These are phyloP conservation scores for Andrena flavipes DNA, from an alignment of 2,888 invertebrate species.

Conservation along the genomic window DNA sequence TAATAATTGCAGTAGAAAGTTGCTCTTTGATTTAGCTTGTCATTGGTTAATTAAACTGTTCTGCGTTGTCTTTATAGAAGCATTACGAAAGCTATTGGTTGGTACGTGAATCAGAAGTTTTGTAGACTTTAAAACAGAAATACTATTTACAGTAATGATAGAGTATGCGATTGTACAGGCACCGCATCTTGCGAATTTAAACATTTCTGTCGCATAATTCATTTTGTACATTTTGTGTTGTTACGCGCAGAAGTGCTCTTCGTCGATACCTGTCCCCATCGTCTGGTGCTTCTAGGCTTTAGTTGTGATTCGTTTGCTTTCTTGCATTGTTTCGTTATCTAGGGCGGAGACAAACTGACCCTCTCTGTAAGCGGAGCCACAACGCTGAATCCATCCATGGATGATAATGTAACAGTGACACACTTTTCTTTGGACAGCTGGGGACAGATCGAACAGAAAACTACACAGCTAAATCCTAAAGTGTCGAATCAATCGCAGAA, in stretches of 20 bases:
- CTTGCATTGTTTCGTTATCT: conserved; percentile 71
- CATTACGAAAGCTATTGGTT: conserved; percentile 7
- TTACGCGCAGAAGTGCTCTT: conserved; percentile 9
- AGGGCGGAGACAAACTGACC: conserved; percentile 91
- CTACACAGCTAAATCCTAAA: conserved; percentile 80
- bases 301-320: conserved; percentile 73
- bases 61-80: conserved; percentile 3
- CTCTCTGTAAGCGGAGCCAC: conserved; percentile 87
- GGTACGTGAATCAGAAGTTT: neutral
- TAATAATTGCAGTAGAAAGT: conserved; percentile 23
- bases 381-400: conserved; percentile 73
- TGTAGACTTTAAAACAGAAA: conserved; percentile 1
- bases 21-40: conserved; percentile 7
- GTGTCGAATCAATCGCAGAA: conserved; percentile 82
- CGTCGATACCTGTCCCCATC: conserved; percentile 13
- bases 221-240: conserved; percentile 13
- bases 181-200: neutral
- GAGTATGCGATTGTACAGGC: neutral
- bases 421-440: conserved; percentile 86
- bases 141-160: neutral
- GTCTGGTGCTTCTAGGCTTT: conserved; percentile 61
- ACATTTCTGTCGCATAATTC: neutral
- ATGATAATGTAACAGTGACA: conserved; percentile 87
- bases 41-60: conserved; percentile 11
- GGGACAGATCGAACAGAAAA: conserved; percentile 86